Evolutionary conservation across 2,888 invertebrate species (phyloP).

Genomic region (Oscheius sp.): DNA sequence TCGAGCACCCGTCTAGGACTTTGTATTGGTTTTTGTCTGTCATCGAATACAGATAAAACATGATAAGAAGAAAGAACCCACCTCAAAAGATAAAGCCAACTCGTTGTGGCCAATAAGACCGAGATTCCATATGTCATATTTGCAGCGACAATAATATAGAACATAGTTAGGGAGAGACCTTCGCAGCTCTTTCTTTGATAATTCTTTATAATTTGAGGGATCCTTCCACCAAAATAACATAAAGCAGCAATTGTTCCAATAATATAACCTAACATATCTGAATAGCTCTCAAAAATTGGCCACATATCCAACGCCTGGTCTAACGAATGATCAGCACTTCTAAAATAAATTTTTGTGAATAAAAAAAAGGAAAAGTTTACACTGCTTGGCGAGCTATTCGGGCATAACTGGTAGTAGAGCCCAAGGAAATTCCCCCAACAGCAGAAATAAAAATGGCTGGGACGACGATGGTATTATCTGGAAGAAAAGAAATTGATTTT

Average conservation of each 20-base stretch:
- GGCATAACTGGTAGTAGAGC: not conserved
- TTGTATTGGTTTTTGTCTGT: not conserved
- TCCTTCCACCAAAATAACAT: slow-evolving; percentile 69
- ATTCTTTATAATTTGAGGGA: slow-evolving; percentile 67
- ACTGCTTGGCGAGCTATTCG: not conserved
- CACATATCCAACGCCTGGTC: slow-evolving; percentile 47
- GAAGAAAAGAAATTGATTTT: slow-evolving; percentile 12
- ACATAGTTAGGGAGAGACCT: slow-evolving; percentile 68
- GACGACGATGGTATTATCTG: slow-evolving; percentile 57
- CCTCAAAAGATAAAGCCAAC: slow-evolving; percentile 64
- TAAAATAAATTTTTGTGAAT: not conserved
- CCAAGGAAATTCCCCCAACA: slow-evolving; percentile 39
- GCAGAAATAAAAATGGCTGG: slow-evolving; percentile 55
- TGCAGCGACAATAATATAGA: slow-evolving; percentile 69
- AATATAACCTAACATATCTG: slow-evolving; percentile 66
- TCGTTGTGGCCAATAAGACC: slow-evolving; percentile 67
- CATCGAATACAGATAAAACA: not conserved
- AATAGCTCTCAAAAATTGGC: slow-evolving; percentile 66
- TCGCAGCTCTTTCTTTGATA: slow-evolving; percentile 67
- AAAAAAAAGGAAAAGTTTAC: not conserved
- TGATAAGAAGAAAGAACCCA: slow-evolving; percentile 9
- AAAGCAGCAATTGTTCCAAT: slow-evolving; percentile 69
- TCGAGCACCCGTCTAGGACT: too few relatives aligned
- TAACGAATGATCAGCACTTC: slow-evolving; percentile 17
- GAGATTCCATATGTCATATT: slow-evolving; percentile 71